Base-by-base conservation (phyloP, 2,797 vertebrate genomes). In the Catamblyrhynchus diadema region DNA sequence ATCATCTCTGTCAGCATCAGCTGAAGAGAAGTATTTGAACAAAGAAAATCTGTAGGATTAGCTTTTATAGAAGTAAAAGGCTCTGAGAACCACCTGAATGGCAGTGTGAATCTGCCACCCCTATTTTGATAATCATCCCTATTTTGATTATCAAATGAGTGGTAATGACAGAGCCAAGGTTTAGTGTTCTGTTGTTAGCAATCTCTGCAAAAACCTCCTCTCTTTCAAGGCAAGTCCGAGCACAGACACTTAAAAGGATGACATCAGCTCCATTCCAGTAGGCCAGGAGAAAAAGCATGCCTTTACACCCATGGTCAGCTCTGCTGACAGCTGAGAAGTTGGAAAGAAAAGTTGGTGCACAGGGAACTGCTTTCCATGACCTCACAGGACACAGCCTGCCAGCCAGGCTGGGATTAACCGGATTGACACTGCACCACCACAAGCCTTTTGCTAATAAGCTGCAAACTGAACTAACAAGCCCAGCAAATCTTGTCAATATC, bases 391-490 rank as follows among this genome's bases (percentile, higher is more conserved):
- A 21, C 74, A 73, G 73, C 30, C 64, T 92, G 93, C 77, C 93
- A 90, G 48, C 73, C 48, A 53, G 81, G 84, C 80, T 5, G 14
- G 85, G 67, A 92, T 87, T 83, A 56, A 89, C 75, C 33, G 77
- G 42, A 41, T 77, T 88, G 82, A 62, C 37, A 33, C 61, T 60
- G 28, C 65, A 83, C 21, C 57, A 69, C 59, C 71, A 42, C 44
- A 14, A 85, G 75, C 32, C 41, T 90, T 87, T 83, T 91, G 69
- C 86, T 95, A 65, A 96, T 81, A 93, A 64, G 53, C 23, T 78
- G 48, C 59, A 54, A 47, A 85, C 27, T 64, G 78, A 94, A 81
- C 90, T 81, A 94, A 81, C 39, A 80, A 86, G 66, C 57, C 79
- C 74, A 81, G 71, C 24, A 75, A 77, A 64, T 72, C 78, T 81